These are phyloP conservation scores for Ectropis grisescens DNA, from an alignment of 1,140 invertebrate species.

Conservation along the genomic window DNA sequence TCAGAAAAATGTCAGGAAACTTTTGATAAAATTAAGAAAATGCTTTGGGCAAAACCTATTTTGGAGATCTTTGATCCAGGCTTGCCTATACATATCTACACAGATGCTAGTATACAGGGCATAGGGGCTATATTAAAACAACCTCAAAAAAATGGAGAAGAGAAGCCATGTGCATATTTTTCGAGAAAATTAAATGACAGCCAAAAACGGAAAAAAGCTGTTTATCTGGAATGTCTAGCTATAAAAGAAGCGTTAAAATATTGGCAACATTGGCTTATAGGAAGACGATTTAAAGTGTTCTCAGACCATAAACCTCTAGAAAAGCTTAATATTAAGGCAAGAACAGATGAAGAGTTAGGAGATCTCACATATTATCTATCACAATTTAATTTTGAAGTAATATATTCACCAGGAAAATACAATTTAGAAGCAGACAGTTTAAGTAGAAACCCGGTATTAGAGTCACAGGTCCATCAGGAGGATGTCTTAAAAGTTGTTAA, in stretches of 20 bases:
- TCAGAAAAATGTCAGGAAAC: no score
- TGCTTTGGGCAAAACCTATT: slow-evolving; percentile 21
- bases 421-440: slow-evolving; percentile 15
- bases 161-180: no score
- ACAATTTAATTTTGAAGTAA: slow-evolving; percentile 8
- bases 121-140: slow-evolving; percentile 35
- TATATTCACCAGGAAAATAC: slow-evolving; percentile 8
- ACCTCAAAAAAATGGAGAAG: slow-evolving; percentile 3
- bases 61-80: slow-evolving; percentile 23
- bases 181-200: slow-evolving; percentile 16
- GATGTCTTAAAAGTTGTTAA: no score
- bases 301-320: neutral
- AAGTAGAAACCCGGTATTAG: slow-evolving; percentile 24
- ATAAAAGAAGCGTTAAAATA: no score
- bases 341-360: no score
- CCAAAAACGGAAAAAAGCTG: slow-evolving; percentile 21
- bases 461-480: no score
- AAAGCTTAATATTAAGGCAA: slow-evolving; percentile 4
- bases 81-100: no score
- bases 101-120: no score
- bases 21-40: slow-evolving; percentile 21
- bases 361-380: slow-evolving; percentile 11
- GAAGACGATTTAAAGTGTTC: neutral
- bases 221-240: no score
- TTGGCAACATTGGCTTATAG: no score